These are phyloP conservation scores for Halcyon senegalensis DNA, from an alignment of 2,113 vertebrate species.

Conservation along the genomic window DNA sequence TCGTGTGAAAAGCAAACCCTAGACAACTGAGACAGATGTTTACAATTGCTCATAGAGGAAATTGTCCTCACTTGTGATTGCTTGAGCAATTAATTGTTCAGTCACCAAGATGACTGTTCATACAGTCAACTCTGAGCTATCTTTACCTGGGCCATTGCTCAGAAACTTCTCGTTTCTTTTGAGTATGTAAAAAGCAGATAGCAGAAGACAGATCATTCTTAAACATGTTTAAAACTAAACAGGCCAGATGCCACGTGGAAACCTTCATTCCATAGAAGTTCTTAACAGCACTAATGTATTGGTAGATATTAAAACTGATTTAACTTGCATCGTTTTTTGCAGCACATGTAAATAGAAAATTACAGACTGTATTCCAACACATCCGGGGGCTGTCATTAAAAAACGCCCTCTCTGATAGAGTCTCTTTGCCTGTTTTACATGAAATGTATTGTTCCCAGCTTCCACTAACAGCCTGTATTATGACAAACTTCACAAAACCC, in stretches of 20 bases:
- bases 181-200: not conserved
- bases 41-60: not conserved
- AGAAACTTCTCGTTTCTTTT: not conserved
- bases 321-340: not conserved
- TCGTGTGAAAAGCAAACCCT: not conserved
- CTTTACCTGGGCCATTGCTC: not conserved
- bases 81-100: not conserved
- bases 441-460: not conserved
- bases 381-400: not conserved
- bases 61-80: not conserved
- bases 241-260: not conserved
- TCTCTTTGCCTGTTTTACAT: not conserved
- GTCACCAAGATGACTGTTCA: slow-evolving; percentile 2
- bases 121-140: not conserved
- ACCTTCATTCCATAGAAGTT: slow-evolving; percentile 32
- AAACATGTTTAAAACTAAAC: slow-evolving; percentile 42
- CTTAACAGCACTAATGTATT: slow-evolving; percentile 29
- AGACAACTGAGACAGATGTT: not conserved
- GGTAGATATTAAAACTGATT: slow-evolving; percentile 37
- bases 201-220: slow-evolving; percentile 26
- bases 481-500: slow-evolving; percentile 10
- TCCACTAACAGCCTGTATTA: not conserved
- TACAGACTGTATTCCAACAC: not conserved
- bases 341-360: slow-evolving; percentile 32
- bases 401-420: not conserved